Evolutionary conservation across 2,888 invertebrate genomes (phyloP), one percentile per base, ranked within the genome.

Genomic region (Philereme vetulata): DNA sequence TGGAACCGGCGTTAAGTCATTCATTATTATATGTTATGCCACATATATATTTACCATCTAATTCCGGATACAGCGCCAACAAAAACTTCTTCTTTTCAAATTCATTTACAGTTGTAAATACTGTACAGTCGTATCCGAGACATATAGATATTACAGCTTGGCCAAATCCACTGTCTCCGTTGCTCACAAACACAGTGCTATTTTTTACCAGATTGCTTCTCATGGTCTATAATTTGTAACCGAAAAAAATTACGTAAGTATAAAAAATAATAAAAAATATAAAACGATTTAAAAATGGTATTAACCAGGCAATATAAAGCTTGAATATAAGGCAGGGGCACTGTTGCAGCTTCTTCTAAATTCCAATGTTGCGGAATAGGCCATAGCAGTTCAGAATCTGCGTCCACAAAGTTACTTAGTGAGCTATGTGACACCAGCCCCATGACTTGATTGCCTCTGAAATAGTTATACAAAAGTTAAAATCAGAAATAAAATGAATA

Each of bases 291-390:
- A 42, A 3, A 4, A 8, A 42, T n/a, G 2, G 34, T 34, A 45
- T 57, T 65, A 56, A 74, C 74, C 45, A 74, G 55, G 32, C 71
- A 70, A 46, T 73, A 72, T 34, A 56, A 90, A 0, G 89, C 90
- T 0, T 94, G 92, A 21, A 85, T 84, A 71, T 95, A 96, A 0
- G 95, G 95, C 43, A 95, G 93, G 0, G 96, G 96, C 1, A 95
- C 92, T 0, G 95, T 94, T 3, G 95, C 94, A 2, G 95, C 96
- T 66, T 96, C 94, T 73, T 94, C 92, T 32, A 95, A 74, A 1
- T 90, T 88, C 95, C 95, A 96, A 5, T 84, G 69, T 3, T 93
- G 86, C 0, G 96, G 96, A 4, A 96, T 85, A 6, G 92, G 84
- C 95, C 95, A 96, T 1, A 75, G 62, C 52, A 93, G 78, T 34